Evolutionary conservation across 1,140 invertebrate genomes (phyloP).

Genomic region (Drosophila ohnishii): DNA sequence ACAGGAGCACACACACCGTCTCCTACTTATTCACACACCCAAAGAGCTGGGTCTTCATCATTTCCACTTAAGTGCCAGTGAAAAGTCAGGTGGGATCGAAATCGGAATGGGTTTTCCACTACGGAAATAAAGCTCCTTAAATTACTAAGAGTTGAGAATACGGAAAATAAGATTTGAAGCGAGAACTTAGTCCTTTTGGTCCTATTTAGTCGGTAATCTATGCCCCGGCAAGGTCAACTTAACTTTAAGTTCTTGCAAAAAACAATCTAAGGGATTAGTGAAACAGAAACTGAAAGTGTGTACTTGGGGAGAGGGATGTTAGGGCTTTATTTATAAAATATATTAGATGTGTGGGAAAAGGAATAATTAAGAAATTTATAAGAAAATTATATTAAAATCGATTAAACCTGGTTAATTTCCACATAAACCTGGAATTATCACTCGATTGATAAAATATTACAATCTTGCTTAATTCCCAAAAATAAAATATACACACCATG

Average conservation of each 20-base stretch:
- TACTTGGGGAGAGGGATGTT: background rate
- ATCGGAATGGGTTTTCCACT: background rate
- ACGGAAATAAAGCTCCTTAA: conserved; percentile 20
- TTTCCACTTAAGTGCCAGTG: conserved; percentile 56
- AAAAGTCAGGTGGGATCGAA: conserved; percentile 28
- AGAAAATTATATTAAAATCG: background rate
- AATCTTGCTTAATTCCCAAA: no score
- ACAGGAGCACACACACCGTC: background rate
- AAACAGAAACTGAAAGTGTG: background rate
- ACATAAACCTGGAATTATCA: no score
- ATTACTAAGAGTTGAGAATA: conserved; percentile 19
- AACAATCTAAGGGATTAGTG: background rate
- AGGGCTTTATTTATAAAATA: no score
- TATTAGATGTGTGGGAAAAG: no score
- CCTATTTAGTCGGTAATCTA: background rate
- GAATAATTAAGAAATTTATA: background rate
- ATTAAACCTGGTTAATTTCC: background rate
- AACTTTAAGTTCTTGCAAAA: background rate
- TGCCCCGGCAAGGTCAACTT: background rate
- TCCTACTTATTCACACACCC: conserved; percentile 5
- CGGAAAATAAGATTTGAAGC: conserved; percentile 21
- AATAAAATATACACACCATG: background rate
- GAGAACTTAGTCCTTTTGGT: background rate
- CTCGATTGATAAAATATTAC: no score
- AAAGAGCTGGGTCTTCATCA: conserved; percentile 41